Percentiles rank a stretch among this genome's conserved stretches.
Conservation (phyloP, 2,797 vertebrate species). For the Crenichthys baileyi region DNA sequence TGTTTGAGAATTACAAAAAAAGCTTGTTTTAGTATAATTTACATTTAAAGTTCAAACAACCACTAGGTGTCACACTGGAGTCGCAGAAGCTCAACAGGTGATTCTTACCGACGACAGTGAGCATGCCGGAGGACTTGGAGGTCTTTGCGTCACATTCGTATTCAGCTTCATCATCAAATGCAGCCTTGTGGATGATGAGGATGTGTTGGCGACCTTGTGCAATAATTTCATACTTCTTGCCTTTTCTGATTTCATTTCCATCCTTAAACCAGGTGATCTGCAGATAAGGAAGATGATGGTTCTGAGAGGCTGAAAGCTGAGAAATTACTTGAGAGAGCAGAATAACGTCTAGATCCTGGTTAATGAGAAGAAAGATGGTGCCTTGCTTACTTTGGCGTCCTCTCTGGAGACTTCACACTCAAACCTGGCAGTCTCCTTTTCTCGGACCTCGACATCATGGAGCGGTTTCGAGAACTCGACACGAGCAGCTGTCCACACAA, state of each 20-base stretch:
- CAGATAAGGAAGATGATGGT: neutral
- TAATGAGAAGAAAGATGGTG: rapidly evolving
- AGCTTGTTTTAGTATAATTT: neutral
- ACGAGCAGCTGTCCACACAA: slow-evolving; percentile 84
- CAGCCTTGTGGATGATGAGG: slow-evolving; percentile 91
- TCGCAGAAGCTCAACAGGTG: neutral
- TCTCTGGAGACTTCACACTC: slow-evolving; percentile 96
- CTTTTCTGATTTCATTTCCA: slow-evolving; percentile 94
- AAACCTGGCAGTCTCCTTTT: slow-evolving; percentile 93
- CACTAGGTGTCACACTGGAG: neutral
- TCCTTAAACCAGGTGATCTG: slow-evolving; percentile 96
- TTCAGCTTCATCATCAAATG: slow-evolving; percentile 95
- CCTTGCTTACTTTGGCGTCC: slow-evolving; percentile 84
- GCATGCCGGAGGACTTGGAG: slow-evolving; percentile 91
- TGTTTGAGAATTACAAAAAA: no score
- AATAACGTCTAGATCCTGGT: neutral
- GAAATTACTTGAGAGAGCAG: rapidly evolving
- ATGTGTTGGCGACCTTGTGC: slow-evolving; percentile 88
- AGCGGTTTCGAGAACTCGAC: slow-evolving; percentile 94
- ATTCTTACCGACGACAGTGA: slow-evolving; percentile 92
- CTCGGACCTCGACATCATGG: slow-evolving; percentile 92
- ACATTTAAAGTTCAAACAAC: neutral
- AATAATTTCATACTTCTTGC: slow-evolving; percentile 96
- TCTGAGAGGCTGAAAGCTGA: neutral
- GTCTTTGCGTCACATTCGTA: slow-evolving; percentile 95